Evolutionary conservation across 2,888 invertebrate species (phyloP), one percentile per base, ranked within the genome.

Genomic region (Dichetophora obliterata): DNA sequence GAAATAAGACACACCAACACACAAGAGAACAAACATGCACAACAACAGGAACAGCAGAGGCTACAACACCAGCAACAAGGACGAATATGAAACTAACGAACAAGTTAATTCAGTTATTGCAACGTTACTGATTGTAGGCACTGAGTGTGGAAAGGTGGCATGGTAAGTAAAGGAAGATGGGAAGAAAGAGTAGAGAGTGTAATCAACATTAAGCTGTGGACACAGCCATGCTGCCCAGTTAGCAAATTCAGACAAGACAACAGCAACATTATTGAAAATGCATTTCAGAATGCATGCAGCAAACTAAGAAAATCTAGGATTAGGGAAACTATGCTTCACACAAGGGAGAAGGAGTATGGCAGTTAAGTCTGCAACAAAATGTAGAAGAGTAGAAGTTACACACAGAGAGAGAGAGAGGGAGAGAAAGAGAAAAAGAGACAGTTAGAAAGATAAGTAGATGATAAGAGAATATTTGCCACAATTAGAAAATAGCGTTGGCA

Each of bases 91-190:
- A 69, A 59, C 69, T 75, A 75, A 75, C 75, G 75, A 75, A 75
- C 61, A 75, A 75, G 59, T 75, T 75, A 68, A 75, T 75, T 59
- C 75, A 75, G 69, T 75, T 75, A 75, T 66, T 74, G 66, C 74
- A 54, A 74, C 54, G 65, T 66, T 74, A 54, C 54, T 43, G 54
- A 74, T 31, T 27, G 37, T 57, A 63, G n/a, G 27, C 37, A 57
- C 50, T 19, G 72, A 43, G 59, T 8, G 9, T 27, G n/a, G 9
- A n/a, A 19, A 61, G 14, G 16, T 14, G 9, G 16, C 3, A 61
- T n/a, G n/a, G 8, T 4, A 3, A 4, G 27, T 11, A 22, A n/a
- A 59, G 14, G 4, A 59, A 24, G 57, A 9, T n/a, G n/a, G n/a
- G n/a, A n/a, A n/a, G n/a, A 19, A 9, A 24, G 57, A 24, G 57